Evolutionary conservation across 2,888 invertebrate genomes (phyloP).

Genomic region (Stramonita haemastoma): DNA sequence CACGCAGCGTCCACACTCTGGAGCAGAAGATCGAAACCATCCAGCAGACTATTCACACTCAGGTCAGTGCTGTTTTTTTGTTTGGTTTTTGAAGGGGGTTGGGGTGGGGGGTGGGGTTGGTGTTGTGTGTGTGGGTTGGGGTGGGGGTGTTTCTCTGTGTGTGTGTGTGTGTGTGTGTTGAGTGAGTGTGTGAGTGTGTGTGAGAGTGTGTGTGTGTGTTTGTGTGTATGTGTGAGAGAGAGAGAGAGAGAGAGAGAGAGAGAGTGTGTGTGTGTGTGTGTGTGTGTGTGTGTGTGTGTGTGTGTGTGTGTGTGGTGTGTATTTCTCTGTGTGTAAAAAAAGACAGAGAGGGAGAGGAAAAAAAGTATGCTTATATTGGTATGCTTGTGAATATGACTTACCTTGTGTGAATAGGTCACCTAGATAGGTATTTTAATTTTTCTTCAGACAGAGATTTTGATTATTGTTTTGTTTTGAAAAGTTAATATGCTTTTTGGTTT

Average conservation of each 20-base stretch:
- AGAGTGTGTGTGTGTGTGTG: not conserved
- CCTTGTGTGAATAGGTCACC: not conserved
- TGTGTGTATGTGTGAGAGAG: constrained; percentile 1
- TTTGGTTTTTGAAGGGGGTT: not conserved
- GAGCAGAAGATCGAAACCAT: constrained; percentile 43
- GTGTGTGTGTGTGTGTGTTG: too few species aligned
- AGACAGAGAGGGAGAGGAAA: too few species aligned
- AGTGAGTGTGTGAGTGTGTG: not conserved
- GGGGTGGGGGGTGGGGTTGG: too few species aligned
- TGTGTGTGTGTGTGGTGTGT: not conserved
- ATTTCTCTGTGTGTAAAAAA: not conserved
- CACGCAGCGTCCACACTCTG: constrained; percentile 41
- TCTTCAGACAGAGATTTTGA: too few species aligned
- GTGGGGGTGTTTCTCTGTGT: too few species aligned
- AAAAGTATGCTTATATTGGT: not conserved
- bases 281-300: not conserved
- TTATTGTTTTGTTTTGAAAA: too few species aligned
- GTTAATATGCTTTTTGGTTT: too few species aligned
- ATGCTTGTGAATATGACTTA: not conserved
- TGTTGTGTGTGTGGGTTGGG: too few species aligned
- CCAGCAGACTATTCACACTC: constrained; percentile 34
- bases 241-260: too few species aligned
- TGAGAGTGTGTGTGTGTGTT: not conserved
- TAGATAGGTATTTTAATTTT: too few species aligned
- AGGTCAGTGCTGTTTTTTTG: constrained; percentile 1